Conservation (phyloP, 2,888 invertebrate genomes). For the Drosophila paramelanica region DNA sequence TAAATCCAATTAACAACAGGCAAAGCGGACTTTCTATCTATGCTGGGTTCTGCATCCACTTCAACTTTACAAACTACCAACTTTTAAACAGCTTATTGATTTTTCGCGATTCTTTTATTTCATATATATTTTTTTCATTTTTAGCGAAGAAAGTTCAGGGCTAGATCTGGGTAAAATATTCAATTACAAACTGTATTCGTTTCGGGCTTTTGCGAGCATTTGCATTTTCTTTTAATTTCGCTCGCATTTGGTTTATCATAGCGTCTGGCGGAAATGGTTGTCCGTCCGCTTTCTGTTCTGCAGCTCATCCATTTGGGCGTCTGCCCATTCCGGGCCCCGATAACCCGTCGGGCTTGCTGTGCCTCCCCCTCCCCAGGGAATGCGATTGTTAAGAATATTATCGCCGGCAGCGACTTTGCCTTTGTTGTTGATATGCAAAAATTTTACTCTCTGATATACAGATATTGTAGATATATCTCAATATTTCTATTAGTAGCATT, state of each 20-base stretch:
- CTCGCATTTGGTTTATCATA: slow-evolving; percentile 27
- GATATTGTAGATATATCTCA: not conserved
- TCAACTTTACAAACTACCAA: not conserved
- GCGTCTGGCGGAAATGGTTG: slow-evolving; percentile 46
- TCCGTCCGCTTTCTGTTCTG: slow-evolving; percentile 13
- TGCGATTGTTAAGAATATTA: slow-evolving; percentile 62
- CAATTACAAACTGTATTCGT: slow-evolving; percentile 26
- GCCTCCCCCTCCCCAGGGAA: slow-evolving; percentile 35
- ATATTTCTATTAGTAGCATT: slow-evolving; percentile 9
- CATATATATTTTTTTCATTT: not conserved
- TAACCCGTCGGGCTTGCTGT: slow-evolving; percentile 28
- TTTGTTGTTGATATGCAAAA: slow-evolving; percentile 32
- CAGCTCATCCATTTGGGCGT: slow-evolving; percentile 12
- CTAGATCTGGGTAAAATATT: slow-evolving; percentile 16
- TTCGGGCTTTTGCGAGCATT: slow-evolving; percentile 29
- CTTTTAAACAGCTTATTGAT: slow-evolving; percentile 28
- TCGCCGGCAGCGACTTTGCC: slow-evolving; percentile 31
- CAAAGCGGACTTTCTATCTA: slow-evolving; percentile 9
- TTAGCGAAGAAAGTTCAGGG: not conserved
- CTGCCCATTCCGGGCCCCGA: slow-evolving; percentile 3
- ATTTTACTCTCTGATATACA: not conserved
- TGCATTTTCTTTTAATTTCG: slow-evolving; percentile 62
- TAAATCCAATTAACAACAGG: slow-evolving; percentile 59
- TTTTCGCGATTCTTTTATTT: slow-evolving; percentile 7
- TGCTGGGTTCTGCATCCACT: not conserved